Conservation (phyloP, 2,113 vertebrate genomes). For the Motacilla tschutschensis region DNA sequence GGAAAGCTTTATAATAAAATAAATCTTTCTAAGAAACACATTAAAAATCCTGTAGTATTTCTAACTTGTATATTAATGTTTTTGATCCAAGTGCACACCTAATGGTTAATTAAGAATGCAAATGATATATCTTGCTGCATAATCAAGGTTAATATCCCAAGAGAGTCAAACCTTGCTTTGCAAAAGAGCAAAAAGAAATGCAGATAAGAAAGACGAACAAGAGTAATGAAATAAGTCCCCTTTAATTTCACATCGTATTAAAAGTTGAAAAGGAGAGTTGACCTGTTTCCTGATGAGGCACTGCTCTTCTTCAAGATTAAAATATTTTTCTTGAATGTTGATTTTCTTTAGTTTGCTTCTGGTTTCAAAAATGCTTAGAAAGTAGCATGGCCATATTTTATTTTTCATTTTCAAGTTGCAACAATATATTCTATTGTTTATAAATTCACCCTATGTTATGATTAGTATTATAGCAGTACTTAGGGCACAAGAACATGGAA, state of each 20-base stretch:
- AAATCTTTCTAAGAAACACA: background rate
- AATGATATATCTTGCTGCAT: background rate
- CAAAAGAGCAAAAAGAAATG: background rate
- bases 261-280: background rate
- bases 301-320: background rate
- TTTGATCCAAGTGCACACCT: background rate
- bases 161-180: background rate
- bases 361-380: background rate
- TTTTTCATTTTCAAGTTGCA: background rate
- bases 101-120: background rate
- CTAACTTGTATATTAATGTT: background rate
- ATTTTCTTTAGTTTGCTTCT: background rate
- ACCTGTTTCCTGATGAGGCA: background rate
- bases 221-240: background rate
- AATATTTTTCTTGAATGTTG: background rate
- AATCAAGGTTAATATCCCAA: background rate
- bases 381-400: background rate
- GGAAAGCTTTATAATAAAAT: background rate
- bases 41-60: background rate
- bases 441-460: background rate
- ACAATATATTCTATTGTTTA: background rate
- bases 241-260: conserved; percentile 18
- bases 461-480: background rate
- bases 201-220: conserved; percentile 19
- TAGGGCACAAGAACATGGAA: background rate